phyloP scores from a whole-genome alignment of 2,797 vertebrate genomes.

The Sebastes reedi region DNA sequence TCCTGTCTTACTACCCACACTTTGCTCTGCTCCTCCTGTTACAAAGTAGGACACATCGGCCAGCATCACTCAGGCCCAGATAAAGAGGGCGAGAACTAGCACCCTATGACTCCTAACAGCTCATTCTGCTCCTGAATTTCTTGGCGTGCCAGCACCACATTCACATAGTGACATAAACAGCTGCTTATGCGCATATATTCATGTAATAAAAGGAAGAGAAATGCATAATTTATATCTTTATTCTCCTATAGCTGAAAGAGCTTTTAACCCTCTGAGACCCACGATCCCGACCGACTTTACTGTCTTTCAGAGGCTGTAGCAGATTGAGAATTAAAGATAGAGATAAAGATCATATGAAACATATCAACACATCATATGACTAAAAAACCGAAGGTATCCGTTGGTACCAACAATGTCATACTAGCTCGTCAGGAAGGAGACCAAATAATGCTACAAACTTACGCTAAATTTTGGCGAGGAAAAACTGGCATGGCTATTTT shows the following conservation, averaged over 20 bases:
- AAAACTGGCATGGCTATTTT: no score
- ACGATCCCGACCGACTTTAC: no score
- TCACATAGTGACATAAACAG: slow-evolving; percentile 29
- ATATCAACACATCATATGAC: no score
- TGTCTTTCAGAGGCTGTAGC: no score
- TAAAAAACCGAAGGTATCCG: fast-evolving
- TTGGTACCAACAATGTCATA: no score
- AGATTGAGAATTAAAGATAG: fast-evolving
- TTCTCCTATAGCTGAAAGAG: neutral
- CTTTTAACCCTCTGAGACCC: neutral
- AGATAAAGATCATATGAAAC: no score
- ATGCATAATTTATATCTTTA: neutral
- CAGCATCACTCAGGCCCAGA: slow-evolving; percentile 35
- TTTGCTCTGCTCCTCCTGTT: slow-evolving; percentile 52
- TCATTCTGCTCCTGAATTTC: neutral
- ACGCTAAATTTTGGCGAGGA: no score
- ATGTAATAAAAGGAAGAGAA: slow-evolving; percentile 3
- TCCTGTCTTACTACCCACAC: slow-evolving; percentile 44
- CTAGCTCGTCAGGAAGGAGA: no score
- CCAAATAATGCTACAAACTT: fast-evolving
- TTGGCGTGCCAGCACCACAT: slow-evolving; percentile 34
- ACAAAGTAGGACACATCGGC: slow-evolving; percentile 53
- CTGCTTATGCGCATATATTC: slow-evolving; percentile 16
- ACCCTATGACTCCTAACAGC: slow-evolving; percentile 30
- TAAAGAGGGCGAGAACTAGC: slow-evolving; percentile 32